These are phyloP conservation scores for Macrotrachela quadricornifera DNA, from an alignment of 1,140 invertebrate species.

Conservation along the genomic window DNA sequence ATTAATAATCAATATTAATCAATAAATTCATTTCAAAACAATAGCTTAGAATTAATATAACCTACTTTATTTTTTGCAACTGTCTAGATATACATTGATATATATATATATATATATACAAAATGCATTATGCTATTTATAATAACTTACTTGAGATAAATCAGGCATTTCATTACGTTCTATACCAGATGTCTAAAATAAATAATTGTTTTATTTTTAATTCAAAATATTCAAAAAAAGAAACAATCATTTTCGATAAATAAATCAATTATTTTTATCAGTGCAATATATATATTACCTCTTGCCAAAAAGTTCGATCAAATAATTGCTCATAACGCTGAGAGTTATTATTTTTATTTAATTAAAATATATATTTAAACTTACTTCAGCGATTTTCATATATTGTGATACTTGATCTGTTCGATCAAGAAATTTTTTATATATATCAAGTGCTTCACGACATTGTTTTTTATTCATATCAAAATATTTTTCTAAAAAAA, in stretches of 20 bases:
- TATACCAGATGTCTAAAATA: constrained; percentile 71
- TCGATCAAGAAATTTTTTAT: constrained; percentile 92
- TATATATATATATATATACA: no score
- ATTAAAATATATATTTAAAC: constrained; percentile 4
- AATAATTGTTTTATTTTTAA: constrained; percentile 8
- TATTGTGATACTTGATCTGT: constrained; percentile 98
- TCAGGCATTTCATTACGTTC: constrained; percentile 97
- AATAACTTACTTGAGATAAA: constrained; percentile 61
- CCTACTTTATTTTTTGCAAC: no score
- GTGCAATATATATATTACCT: no score
- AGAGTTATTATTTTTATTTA: no score
- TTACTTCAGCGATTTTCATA: constrained; percentile 75
- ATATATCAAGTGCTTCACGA: constrained; percentile 85
- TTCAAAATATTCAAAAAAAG: no score
- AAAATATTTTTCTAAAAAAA: constrained; percentile 55
- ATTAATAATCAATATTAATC: no score
- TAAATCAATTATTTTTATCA: no score
- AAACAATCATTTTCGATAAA: no score
- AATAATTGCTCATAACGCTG: no score
- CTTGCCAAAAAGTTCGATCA: no score
- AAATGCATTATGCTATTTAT: no score
- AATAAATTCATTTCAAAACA: not conserved
- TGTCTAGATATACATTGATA: constrained; percentile 6
- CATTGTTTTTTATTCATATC: constrained; percentile 97
- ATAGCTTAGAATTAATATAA: no score